A percentile compares a stretch with the other conserved stretches of the same genome.
Evolutionary conservation across 2,888 invertebrate genomes (phyloP).

Genomic region (Abrostola triplasia): DNA sequence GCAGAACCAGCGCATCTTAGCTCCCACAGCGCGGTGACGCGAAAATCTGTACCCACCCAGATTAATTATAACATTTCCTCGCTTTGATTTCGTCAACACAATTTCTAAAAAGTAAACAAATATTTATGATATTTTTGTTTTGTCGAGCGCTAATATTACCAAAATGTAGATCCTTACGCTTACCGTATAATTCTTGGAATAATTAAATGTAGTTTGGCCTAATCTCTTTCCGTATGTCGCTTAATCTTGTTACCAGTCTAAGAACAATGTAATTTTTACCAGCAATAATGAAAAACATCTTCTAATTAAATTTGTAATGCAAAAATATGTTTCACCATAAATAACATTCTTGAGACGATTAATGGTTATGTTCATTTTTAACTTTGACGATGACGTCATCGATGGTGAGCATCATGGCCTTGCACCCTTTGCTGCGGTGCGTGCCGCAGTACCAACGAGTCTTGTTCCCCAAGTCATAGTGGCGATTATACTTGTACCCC

Average conservation of each 20-base stretch:
- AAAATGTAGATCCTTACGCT: too few species aligned
- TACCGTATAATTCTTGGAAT: too few species aligned
- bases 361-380: background rate
- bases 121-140: background rate
- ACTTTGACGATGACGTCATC: background rate
- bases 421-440: background rate
- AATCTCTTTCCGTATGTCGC: too few species aligned
- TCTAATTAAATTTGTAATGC: too few species aligned
- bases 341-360: background rate
- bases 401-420: background rate
- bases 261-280: too few species aligned
- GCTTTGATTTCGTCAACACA: constrained; percentile 20
- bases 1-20: constrained; percentile 3
- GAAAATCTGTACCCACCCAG: constrained; percentile 7
- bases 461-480: background rate
- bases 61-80: constrained; percentile 10
- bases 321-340: too few species aligned
- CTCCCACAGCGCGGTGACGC: background rate
- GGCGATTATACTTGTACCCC: constrained; percentile 1
- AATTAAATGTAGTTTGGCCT: too few species aligned
- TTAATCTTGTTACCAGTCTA: too few species aligned
- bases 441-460: background rate
- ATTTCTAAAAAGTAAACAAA: constrained; percentile 9
- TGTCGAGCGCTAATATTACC: too few species aligned
- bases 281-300: too few species aligned